Base-by-base conservation (phyloP, 1,140 invertebrate species). In the Brachionus sp. region DNA sequence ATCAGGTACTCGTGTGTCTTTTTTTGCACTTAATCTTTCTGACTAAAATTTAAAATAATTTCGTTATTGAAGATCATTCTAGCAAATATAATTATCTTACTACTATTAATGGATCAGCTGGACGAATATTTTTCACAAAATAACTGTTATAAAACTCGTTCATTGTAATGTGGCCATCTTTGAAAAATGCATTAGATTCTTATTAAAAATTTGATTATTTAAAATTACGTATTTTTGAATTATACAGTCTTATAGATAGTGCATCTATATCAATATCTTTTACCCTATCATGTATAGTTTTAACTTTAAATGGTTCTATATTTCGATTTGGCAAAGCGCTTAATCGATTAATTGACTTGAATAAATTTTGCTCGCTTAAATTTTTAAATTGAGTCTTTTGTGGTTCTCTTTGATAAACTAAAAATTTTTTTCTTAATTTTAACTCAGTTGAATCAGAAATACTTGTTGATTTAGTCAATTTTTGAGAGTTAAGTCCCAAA, bases 21-120 rank as follows among this genome's bases (percentile, higher is more conserved):
- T 37, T 39, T 70, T 70, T 7, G 66, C 66, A 70, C 66, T 70
- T 16, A 70, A 70, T 70, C 66, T 70, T 70, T 70, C 66, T 9
- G 37, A 19, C 66, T 70, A 16, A 70, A 70, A 19, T 19, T n/a
- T n/a, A 16, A 39, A 70, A 70, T 19, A n/a, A 37, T 25, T 2
- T 33, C 13, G 29, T 13, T 16, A 13, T 68, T 70, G 0, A 37
- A 70, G 16, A 5, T 70, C n/a, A 16, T 19, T 42, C 5, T 16
- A 29, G 16, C 16, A 12, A 68, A 19, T 13, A 39, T 2, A 39
- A 39, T 9, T 37, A 23, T 39, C 29, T 70, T 70, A 70, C 66
- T 9, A 70, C 66, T 39, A 70, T 33, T 37, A 70, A 0, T 37
- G 66, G 66, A 39, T 70, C 66, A 7, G 66, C 66, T 70, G 29